Percentiles rank a stretch among this genome's conserved stretches.
Evolutionary conservation across 2,113 vertebrate genomes (phyloP).

Genomic region (Notiomystis cincta): DNA sequence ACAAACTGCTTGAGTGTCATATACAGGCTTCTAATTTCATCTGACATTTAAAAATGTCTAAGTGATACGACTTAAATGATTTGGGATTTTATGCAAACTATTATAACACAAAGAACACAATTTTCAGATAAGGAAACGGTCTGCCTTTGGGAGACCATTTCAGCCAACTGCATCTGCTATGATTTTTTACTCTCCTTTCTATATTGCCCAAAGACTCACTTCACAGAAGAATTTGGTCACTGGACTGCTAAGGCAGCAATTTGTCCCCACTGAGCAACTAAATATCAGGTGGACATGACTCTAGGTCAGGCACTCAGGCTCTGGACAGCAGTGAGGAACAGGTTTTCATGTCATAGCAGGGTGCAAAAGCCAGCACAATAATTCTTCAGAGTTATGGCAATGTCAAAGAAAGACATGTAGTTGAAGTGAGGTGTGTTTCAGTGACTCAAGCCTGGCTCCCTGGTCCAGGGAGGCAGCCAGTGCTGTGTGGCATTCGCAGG

Average conservation of each 20-base stretch:
- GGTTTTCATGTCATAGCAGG: neutral
- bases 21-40: neutral
- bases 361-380: neutral
- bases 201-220: neutral
- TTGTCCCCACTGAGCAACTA: neutral
- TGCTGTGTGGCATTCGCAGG: neutral
- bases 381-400: neutral
- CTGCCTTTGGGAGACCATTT: neutral
- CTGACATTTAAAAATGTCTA: neutral
- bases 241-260: neutral
- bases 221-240: neutral
- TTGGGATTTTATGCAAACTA: neutral
- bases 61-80: neutral
- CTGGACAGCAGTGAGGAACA: neutral
- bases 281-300: neutral
- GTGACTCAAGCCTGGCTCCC: neutral
- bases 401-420: neutral
- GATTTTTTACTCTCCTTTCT: neutral
- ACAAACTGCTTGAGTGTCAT: neutral
- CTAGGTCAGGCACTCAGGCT: neutral
- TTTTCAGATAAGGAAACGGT: neutral
- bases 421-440: neutral
- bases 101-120: neutral
- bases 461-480: neutral
- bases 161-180: neutral